A percentile compares a stretch with the other conserved stretches of the same genome.
These are phyloP conservation scores for Aptenodytes forsteri DNA, from an alignment of 2,113 vertebrate species.

Conservation along the genomic window DNA sequence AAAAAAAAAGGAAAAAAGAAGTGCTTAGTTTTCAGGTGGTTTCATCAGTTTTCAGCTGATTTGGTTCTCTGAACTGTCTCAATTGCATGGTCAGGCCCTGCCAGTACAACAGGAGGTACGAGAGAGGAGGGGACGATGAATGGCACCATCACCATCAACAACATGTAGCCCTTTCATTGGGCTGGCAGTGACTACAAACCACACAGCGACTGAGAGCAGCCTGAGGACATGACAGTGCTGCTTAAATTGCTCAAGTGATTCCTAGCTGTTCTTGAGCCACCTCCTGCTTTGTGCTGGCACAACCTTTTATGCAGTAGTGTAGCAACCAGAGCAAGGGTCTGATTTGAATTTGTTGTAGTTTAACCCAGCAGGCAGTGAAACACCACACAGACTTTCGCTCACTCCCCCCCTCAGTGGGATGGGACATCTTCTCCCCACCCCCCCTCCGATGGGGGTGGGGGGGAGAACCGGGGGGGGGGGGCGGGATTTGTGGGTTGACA, in stretches of 20 bases:
- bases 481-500: too few species aligned
- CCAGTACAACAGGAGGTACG: background rate
- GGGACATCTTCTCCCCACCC: too few species aligned
- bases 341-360: background rate
- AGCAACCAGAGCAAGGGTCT: background rate
- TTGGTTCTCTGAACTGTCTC: background rate
- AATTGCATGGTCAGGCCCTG: background rate
- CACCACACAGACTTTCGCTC: too few species aligned
- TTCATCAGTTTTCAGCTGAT: background rate
- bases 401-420: too few species aligned
- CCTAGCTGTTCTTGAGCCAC: background rate
- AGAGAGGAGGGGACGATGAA: background rate
- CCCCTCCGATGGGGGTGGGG: too few species aligned
- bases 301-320: background rate
- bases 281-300: background rate
- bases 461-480: too few species aligned
- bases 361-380: too few species aligned
- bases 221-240: background rate
- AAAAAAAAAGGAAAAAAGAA: background rate
- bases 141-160: background rate
- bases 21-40: background rate
- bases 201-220: background rate
- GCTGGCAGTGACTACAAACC: background rate
- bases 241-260: background rate
- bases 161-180: background rate